Base-by-base conservation (phyloP, 2,113 vertebrate genomes). In the Eonycteris spelaea region DNA sequence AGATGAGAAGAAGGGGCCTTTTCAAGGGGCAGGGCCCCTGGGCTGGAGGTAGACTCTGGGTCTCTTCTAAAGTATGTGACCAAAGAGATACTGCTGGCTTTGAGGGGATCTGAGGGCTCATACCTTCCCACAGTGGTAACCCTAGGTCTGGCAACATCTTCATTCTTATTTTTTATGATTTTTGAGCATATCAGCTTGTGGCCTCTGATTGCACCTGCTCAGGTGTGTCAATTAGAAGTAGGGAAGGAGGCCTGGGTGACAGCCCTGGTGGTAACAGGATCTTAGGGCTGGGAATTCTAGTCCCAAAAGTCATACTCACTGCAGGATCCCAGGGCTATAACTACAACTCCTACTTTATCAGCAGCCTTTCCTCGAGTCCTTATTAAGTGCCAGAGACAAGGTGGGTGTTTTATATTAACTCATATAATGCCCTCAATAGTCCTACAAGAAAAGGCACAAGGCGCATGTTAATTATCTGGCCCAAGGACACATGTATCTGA, bases 1-100 rank as follows among this genome's bases (percentile, higher is more conserved):
- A 96, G 94, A 96, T 77, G 90, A 94, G 95, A 94, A 95, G 74
- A 88, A 77, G 65, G 65, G 61, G 85, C 61, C 82, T 96, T 82
- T 96, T 90, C 91, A 94, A 97, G 89, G 63, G 85, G n/a, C 87
- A 90, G 79, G 68, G 75, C 43, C 84, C 51, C n/a, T 16, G 84
- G 40, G 53, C 35, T 48, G 71, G 40, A 93, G 71, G 83, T 55
- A 45, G 71, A 73, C 30, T 57, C 90, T 16, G 51, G 43, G 38
- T 68, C 57, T 84, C 86, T 88, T 75, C 84, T 95, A 70, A 88
- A 89, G 61, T 26, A 33, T 2, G 11, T 40, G 57, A 24, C 84
- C 68, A 61, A 87, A 92, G 90, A 93, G 78, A 77, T 45, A 18
- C 57, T 70, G 51, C 86, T 67, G 70, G 73, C 55, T 51, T 57